A percentile compares a stretch with the other conserved stretches of the same genome.
phyloP scores from a whole-genome alignment of 2,888 invertebrate genomes.

The Rhabditophanes sp. region DNA sequence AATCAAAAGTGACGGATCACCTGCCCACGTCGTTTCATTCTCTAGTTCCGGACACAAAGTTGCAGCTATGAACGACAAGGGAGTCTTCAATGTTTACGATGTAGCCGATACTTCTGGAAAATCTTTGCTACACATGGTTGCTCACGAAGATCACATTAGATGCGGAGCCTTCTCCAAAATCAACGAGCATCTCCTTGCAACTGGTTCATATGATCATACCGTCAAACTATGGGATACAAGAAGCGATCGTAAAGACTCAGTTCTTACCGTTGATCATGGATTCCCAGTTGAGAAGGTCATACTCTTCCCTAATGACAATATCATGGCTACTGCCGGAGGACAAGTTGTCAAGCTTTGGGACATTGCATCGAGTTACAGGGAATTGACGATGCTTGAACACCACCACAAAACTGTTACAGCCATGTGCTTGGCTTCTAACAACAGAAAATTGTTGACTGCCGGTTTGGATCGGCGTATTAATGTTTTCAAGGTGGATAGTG shows the following conservation, averaged over 20 bases:
- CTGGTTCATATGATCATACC: slow-evolving; percentile 34
- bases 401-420: slow-evolving; percentile 72
- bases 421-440: slow-evolving; percentile 60
- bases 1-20: slow-evolving; percentile 1
- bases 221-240: slow-evolving; percentile 64
- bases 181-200: slow-evolving; percentile 26
- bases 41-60: neutral
- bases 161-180: slow-evolving; percentile 18
- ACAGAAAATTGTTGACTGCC: slow-evolving; percentile 67
- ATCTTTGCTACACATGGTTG: slow-evolving; percentile 8
- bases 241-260: slow-evolving; percentile 44
- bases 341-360: slow-evolving; percentile 62
- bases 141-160: slow-evolving; percentile 32
- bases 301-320: slow-evolving; percentile 71
- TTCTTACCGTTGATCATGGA: slow-evolving; percentile 60
- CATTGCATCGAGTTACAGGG: slow-evolving; percentile 61
- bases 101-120: slow-evolving; percentile 11
- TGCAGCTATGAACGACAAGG: slow-evolving; percentile 34
- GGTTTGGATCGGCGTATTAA: slow-evolving; percentile 60
- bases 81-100: slow-evolving; percentile 28
- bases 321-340: slow-evolving; percentile 69
- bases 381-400: slow-evolving; percentile 66
- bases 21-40: slow-evolving; percentile 6
- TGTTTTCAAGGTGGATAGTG: slow-evolving; percentile 19
- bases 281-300: slow-evolving; percentile 73